Base-by-base conservation (phyloP, 2,888 invertebrate species). In the Pyrgus malvae region DNA sequence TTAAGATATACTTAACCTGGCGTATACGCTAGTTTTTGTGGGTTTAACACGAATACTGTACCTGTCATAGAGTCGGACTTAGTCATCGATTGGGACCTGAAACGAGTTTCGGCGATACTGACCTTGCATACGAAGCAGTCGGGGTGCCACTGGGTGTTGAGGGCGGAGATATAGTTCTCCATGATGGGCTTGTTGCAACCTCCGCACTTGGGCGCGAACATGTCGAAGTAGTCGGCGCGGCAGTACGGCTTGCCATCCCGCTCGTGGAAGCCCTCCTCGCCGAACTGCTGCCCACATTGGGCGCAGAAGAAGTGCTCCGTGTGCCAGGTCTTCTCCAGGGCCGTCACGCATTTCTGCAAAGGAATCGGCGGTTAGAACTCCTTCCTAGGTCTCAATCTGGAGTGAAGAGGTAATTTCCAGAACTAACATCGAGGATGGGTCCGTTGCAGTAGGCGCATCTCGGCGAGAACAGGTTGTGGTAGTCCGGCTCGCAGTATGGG, bases 71-170 rank as follows among this genome's bases (percentile, higher is more conserved):
- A 37, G n/a, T n/a, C n/a, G n/a, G n/a, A n/a, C n/a, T n/a, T 29
- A 21, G 2, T 14, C 29, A 11, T 16, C n/a, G 17, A 4, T 11
- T 58, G 58, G 48, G 57, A 51, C 55, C 17, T 35, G 45, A 46
- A 23, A 25, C 38, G 31, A 21, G 21, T 19, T 25, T 53, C 49
- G 21, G 35, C 35, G 31, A 76, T 83, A 86, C 96, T 92, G 93
- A 99, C 99, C 95, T 98, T 95, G 93, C 99, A 99, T 65, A 98
- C 98, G 91, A 99, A 99, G 90, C 99, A 99, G 78, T 98, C 97
- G 7, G 99, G 95, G 88, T 99, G 99, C 99, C 99, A 99, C 84
- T 99, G 98, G 63, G 96, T 95, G 89, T 97, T 98, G 66, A 99
- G 92, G 48, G 99, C 99, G 23, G 98, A 98, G 81, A 99, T 98